Conservation (phyloP, 2,797 vertebrate genomes). For the Salarias fasciatus region DNA sequence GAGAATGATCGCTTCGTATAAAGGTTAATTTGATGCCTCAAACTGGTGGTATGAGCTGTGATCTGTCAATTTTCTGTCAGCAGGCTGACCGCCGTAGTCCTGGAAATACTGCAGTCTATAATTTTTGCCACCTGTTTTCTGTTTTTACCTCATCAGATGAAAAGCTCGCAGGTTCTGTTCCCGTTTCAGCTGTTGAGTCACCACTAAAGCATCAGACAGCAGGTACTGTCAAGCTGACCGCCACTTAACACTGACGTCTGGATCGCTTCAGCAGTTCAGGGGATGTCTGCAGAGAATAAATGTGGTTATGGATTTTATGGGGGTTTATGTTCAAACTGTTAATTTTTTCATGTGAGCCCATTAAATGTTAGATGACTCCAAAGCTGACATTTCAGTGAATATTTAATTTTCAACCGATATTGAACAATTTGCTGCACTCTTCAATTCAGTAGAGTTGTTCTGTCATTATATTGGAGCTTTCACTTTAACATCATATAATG, state of each 20-base stretch:
- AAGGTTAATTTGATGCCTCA: constrained; percentile 1
- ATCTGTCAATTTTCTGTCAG: constrained; percentile 39
- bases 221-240: too few relatives aligned
- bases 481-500: too few relatives aligned
- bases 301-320: constrained; percentile 5
- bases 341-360: too few relatives aligned
- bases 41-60: not conserved
- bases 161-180: constrained; percentile 41
- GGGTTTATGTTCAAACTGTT: constrained; percentile 5
- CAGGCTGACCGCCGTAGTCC: constrained; percentile 28
- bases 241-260: too few relatives aligned
- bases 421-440: too few relatives aligned
- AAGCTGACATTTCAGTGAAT: too few relatives aligned
- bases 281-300: constrained; percentile 15
- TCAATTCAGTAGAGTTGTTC: too few relatives aligned
- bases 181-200: constrained; percentile 31
- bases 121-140: constrained; percentile 56
- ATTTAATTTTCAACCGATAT: too few relatives aligned
- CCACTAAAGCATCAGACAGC: constrained; percentile 30
- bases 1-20: constrained; percentile 13
- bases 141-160: constrained; percentile 50
- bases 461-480: too few relatives aligned
- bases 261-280: constrained; percentile 12
- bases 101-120: constrained; percentile 19
- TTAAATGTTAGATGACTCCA: too few relatives aligned